These are phyloP conservation scores for Hemithea aestivaria DNA, from an alignment of 2,888 invertebrate species.

Conservation along the genomic window DNA sequence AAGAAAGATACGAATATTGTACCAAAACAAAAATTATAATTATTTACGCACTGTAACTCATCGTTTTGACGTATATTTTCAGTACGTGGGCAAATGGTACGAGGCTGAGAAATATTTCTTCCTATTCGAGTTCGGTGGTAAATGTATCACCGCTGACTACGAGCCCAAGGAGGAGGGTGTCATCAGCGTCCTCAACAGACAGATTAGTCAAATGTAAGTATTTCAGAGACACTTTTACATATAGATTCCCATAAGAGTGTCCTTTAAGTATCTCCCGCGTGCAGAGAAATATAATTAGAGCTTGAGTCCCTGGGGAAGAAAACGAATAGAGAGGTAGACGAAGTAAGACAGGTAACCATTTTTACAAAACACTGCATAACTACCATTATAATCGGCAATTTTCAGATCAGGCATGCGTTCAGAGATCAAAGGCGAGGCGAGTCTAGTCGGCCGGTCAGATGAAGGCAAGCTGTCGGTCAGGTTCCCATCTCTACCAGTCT, in stretches of 20 bases:
- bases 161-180: constrained; percentile 56
- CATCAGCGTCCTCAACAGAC: constrained; percentile 70
- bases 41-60: too few relatives aligned
- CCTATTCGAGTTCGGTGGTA: constrained; percentile 85
- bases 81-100: constrained; percentile 89
- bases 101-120: constrained; percentile 88
- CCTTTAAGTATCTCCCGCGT: too few relatives aligned
- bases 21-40: too few relatives aligned
- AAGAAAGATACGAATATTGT: too few relatives aligned
- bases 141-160: constrained; percentile 86
- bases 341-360: too few relatives aligned
- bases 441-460: constrained; percentile 66
- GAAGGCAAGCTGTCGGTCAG: constrained; percentile 81
- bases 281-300: too few relatives aligned
- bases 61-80: too few relatives aligned
- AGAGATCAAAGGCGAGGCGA: constrained; percentile 79
- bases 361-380: too few relatives aligned
- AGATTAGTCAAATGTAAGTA: constrained; percentile 66
- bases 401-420: constrained; percentile 77
- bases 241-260: too few relatives aligned
- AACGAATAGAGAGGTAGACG: too few relatives aligned
- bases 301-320: too few relatives aligned
- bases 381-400: constrained; percentile 6
- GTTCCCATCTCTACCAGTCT: constrained; percentile 81
- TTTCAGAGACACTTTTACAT: not conserved